phyloP scores from a whole-genome alignment of 2,113 vertebrate genomes.

The Polypterus bichir region DNA sequence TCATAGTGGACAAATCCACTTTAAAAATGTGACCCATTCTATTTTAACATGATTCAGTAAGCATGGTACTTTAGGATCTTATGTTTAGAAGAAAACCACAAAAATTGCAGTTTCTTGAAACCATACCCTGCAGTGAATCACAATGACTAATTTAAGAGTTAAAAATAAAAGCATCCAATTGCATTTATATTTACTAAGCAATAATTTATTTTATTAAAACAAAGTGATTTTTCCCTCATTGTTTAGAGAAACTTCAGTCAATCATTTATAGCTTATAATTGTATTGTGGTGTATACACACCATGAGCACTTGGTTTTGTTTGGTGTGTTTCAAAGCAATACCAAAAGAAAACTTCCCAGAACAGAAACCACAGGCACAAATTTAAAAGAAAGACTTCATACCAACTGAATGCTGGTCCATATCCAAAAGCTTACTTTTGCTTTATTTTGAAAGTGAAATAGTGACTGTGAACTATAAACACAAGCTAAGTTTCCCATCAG shows the following conservation, averaged over 20 bases:
- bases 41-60: neutral
- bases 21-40: neutral
- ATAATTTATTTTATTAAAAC: neutral
- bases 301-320: no score
- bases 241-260: neutral
- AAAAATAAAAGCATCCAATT: constrained; percentile 24
- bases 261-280: neutral
- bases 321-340: no score
- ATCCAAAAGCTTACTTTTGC: no score
- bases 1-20: constrained; percentile 17
- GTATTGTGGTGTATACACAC: neutral
- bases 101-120: constrained; percentile 21
- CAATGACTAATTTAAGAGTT: constrained; percentile 21
- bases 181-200: constrained; percentile 17
- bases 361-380: no score
- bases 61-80: constrained; percentile 7
- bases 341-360: no score
- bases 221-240: neutral
- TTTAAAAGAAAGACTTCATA: no score
- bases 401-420: no score
- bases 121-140: constrained; percentile 23
- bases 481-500: no score
- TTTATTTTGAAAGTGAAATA: no score
- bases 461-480: no score
- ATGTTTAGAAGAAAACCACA: constrained; percentile 19